Percentiles rank a stretch among this genome's conserved stretches.
phyloP scores from a whole-genome alignment of 2,888 invertebrate genomes.

The Agonopterix arenella region DNA sequence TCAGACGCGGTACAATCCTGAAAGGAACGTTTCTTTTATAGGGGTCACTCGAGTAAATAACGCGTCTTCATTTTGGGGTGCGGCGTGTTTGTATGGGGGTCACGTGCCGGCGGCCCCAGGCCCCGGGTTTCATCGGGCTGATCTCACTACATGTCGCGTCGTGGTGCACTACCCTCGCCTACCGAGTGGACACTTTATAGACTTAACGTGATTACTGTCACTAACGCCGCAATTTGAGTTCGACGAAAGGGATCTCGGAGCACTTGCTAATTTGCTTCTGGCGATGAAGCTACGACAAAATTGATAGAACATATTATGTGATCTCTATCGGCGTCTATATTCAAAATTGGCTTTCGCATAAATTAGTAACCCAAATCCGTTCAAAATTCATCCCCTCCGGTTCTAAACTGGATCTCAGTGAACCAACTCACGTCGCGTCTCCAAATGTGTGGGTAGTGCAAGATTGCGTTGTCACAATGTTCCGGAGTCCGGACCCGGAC shows the following conservation, averaged over 20 bases:
- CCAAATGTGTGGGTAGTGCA: neutral
- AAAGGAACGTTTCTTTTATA: constrained; percentile 50
- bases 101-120: constrained; percentile 20
- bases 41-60: constrained; percentile 63
- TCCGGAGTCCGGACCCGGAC: neutral
- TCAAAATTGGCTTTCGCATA: no score
- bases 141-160: neutral
- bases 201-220: no score
- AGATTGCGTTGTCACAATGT: neutral
- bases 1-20: constrained; percentile 44
- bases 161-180: neutral
- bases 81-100: constrained; percentile 21
- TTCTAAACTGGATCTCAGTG: neutral
- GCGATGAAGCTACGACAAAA: no score
- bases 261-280: no score
- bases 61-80: constrained; percentile 41
- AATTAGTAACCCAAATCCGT: no score
- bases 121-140: no score
- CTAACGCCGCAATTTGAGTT: no score
- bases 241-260: no score
- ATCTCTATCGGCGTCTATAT: no score
- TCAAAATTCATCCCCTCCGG: no score
- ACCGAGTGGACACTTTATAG: constrained; percentile 2
- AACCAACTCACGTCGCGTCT: neutral
- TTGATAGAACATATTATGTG: no score